phyloP scores from a whole-genome alignment of 2,113 vertebrate species.

The Hypocryptadius cinnamomeus region DNA sequence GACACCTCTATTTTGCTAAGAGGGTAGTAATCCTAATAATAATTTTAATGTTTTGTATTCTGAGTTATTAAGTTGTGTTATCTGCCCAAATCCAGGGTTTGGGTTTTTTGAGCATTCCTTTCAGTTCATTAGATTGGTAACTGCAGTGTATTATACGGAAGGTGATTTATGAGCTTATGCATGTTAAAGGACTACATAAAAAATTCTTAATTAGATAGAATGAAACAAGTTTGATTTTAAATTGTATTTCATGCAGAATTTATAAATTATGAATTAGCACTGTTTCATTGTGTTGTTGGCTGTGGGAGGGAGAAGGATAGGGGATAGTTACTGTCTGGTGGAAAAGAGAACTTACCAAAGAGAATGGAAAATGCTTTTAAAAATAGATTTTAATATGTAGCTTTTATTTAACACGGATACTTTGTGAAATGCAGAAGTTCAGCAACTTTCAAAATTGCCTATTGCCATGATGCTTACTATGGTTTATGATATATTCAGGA shows the following conservation, averaged over 20 bases:
- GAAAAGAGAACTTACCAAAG: neutral
- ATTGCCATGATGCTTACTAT: neutral
- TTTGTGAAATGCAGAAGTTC: neutral
- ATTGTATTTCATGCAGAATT: neutral
- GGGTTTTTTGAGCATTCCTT: neutral
- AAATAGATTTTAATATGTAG: neutral
- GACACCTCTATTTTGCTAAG: neutral
- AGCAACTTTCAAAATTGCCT: neutral
- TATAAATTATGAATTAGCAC: neutral
- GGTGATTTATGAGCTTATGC: neutral
- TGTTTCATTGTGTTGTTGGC: neutral
- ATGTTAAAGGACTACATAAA: neutral
- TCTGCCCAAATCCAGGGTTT: neutral
- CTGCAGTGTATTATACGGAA: neutral
- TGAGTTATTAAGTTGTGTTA: neutral
- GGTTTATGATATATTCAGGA: neutral
- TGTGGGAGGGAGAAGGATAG: neutral
- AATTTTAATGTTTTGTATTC: neutral
- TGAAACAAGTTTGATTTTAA: neutral
- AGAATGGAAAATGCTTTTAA: neutral
- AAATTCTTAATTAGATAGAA: neutral
- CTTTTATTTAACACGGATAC: neutral
- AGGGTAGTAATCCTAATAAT: neutral
- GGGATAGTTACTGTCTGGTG: neutral
- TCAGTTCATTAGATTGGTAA: neutral